Evolutionary conservation across 2,888 invertebrate species (phyloP), one percentile per base, ranked within the genome.

Genomic region (Laspeyria flexula): DNA sequence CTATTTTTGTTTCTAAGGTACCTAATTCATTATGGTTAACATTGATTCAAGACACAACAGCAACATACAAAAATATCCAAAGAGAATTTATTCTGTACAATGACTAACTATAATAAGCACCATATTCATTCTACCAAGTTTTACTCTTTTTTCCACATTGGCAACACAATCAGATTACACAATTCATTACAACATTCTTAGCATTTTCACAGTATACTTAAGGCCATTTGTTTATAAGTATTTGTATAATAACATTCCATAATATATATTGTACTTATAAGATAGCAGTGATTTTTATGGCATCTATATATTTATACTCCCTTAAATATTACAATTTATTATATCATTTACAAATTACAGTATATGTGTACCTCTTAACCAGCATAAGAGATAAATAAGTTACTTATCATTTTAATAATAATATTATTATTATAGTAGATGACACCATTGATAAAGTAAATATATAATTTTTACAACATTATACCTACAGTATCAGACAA

Each of bases 1-100:
- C 21, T 50, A 44, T 15, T 40, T 29, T 21, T 47, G 15, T 33
- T 60, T 48, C 49, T 50, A 47, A 58, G 58, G 59, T 56, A 60
- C 46, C 55, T 59, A 34, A 51, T 31, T 41, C 5, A 30, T 41
- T 52, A 54, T 60, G 54, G 60, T 57, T 60, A 71, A 60, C 51
- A 65, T 66, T 52, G 60, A 60, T 65, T 57, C 34, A 59, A 74
- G 75, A 80, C 69, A 79, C 77, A 79, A 80, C 63, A 81, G 78
- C 73, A 74, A 74, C 74, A 83, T 88, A 86, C 76, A 88, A 89
- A 86, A 89, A 88, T 88, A 88, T 83, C 67, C 78, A 81, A 83
- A 79, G 81, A 83, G 68, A 90, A 91, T 92, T 92, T 88, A 90
- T 91, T 92, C 91, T 91, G 90, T 92, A 92, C 92, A 92, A 83